Base-by-base conservation (phyloP, 2,888 invertebrate genomes). In the Ptychoptera contaminata region DNA sequence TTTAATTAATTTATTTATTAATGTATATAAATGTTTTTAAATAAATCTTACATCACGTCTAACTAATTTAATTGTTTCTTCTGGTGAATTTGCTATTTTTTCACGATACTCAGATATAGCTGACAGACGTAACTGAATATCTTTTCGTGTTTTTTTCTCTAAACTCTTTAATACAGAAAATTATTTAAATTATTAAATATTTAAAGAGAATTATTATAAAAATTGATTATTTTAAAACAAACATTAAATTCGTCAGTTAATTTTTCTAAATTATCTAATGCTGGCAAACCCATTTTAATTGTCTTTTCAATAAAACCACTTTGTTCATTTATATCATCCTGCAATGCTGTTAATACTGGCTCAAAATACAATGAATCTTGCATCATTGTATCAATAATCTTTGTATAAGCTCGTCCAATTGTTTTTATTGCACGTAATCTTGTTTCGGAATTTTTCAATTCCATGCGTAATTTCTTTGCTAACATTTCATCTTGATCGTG, bases 311-410 rank as follows among this genome's bases (percentile, higher is more conserved):
- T 60, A 34, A 65, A 64, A 15, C 54, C 55, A 1, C 54, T 44
- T 46, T 65, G 65, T 51, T 65, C 65, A n/a, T 59, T 56, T 49
- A 62, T 59, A 42, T 65, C 65, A 16, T 48, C 48, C 36, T 54
- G 53, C 1, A 65, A 55, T 3, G 65, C 62, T 9, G 56, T 52
- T 8, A 65, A 47, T 7, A 64, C 60, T 2, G 65, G 62, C 37
- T 63, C 63, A 47, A 62, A 65, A 46, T 62, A 65, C 30, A 61
- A 60, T 12, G 56, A 57, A 49, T 65, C 65, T 16, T 43, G 40
- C 40, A 47, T 15, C 41, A 47, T 40, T 16, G 39, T 36, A 43
- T 58, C 39, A 39, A 63, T 57, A 48, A 63, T 58, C 46, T 56
- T 58, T 16, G 56, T 54, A 47, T 65, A 65, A 0, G 63, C 60